Base-by-base conservation (phyloP, 2,113 vertebrate genomes). In the Myiagra hebetior region DNA sequence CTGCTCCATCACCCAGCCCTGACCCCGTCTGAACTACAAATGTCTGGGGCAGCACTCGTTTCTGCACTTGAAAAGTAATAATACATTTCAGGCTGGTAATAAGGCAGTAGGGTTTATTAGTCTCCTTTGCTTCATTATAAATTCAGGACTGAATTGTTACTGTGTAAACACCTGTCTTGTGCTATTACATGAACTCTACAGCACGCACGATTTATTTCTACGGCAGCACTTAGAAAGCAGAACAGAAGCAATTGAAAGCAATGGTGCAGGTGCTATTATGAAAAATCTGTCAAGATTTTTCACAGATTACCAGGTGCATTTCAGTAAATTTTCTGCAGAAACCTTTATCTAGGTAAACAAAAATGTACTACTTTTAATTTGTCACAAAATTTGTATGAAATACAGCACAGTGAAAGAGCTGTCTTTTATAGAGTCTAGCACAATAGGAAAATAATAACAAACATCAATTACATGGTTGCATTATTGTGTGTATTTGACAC, bases 151-250 rank as follows among this genome's bases (percentile, higher is more conserved):
- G 67, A 89, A 75, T 41, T 24, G 19, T 72, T 63, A 41, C 39
- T n/a, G 39, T 28, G n/a, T 44, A 79, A 87, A 85, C 26, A 57
- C 47, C 60, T 24, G 7, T 27, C 67, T 24, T 39, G 19, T 47
- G 44, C 41, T 41, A 17, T 15, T 41, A 14, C n/a, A 31, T 0
- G 0, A 9, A 31, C 26, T n/a, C 33, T 35, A 47, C 5, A 70
- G 60, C 35, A 63, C 0, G 19, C 31, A 67, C 24, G 18, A 17
- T 75, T 87, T 82, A 75, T 64, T 92, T 87, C 76, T 47, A 2
- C 8, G 28, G 60, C n/a, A 89, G 50, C 30, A 15, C 49, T 50
- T 76, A 26, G 47, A n/a, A 85, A 82, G 56, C 15, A 55, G 42
- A 79, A 44, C 5, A 50, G 28, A 57, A 81, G n/a, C 19, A 12